These are phyloP conservation scores for Drosophila littoralis DNA, from an alignment of 1,140 invertebrate genomes.

Conservation along the genomic window DNA sequence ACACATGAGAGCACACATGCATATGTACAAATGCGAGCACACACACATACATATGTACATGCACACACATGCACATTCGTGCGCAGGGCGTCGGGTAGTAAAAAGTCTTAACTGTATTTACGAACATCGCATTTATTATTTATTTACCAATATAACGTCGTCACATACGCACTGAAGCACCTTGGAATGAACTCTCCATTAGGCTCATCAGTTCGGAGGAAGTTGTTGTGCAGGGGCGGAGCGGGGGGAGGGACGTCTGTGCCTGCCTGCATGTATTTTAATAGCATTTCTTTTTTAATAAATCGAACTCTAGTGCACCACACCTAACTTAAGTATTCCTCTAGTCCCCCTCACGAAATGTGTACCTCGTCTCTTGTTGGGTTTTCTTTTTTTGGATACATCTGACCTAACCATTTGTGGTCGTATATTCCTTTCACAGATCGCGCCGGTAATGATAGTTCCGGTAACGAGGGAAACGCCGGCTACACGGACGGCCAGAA, in stretches of 20 bases:
- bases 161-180: constrained; percentile 31
- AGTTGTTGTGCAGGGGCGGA: neutral
- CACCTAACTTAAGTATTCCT: constrained; percentile 2
- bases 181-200: constrained; percentile 21
- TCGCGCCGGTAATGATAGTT: constrained; percentile 82
- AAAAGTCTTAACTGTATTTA: constrained; percentile 65
- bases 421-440: constrained; percentile 50
- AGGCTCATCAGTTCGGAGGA: neutral
- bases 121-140: constrained; percentile 53
- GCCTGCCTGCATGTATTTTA: constrained; percentile 17
- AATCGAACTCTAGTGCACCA: constrained; percentile 2
- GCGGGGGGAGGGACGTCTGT: neutral
- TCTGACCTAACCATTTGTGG: neutral
- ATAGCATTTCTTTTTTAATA: constrained; percentile 1
- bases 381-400: too few species aligned
- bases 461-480: constrained; percentile 80
- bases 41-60: neutral
- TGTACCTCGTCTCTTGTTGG: neutral
- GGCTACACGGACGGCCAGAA: constrained; percentile 77
- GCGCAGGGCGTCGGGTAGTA: constrained; percentile 17
- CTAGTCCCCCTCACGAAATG: neutral
- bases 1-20: neutral
- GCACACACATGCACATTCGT: neutral
- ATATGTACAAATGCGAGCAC: neutral
- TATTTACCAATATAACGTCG: constrained; percentile 47